Evolutionary conservation across 2,888 invertebrate species (phyloP).

Genomic region (Alviniconcha strummeri): DNA sequence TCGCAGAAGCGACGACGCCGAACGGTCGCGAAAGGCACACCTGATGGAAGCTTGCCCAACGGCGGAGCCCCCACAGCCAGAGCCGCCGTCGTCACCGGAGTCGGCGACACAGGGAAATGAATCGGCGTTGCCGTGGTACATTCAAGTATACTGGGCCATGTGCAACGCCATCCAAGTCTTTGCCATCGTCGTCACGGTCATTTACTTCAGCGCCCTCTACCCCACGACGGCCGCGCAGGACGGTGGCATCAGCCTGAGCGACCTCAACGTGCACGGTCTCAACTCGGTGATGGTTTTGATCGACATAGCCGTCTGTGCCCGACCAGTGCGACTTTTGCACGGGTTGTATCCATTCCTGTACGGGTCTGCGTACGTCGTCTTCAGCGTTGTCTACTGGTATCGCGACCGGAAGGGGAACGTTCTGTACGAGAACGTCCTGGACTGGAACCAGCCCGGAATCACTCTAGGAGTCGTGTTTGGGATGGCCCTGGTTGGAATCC

Average conservation of each 20-base stretch:
- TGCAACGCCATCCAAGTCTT: slow-evolving; percentile 50
- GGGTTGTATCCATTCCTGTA: slow-evolving; percentile 55
- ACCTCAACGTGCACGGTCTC: slow-evolving; percentile 59
- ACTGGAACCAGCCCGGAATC: slow-evolving; percentile 63
- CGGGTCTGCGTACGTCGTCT: slow-evolving; percentile 52
- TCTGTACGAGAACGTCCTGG: slow-evolving; percentile 62
- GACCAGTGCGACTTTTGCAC: slow-evolving; percentile 60
- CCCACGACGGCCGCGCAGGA: slow-evolving; percentile 35
- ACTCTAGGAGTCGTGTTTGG: slow-evolving; percentile 44
- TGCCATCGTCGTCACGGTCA: slow-evolving; percentile 58
- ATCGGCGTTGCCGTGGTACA: slow-evolving; percentile 44
- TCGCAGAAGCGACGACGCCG: not conserved
- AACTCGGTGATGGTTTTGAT: slow-evolving; percentile 56
- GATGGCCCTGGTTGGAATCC: slow-evolving; percentile 43
- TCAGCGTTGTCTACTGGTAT: slow-evolving; percentile 61
- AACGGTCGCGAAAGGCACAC: not conserved
- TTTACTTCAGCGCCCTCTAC: slow-evolving; percentile 61
- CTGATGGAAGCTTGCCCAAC: not conserved
- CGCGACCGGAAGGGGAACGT: slow-evolving; percentile 58
- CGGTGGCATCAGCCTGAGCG: slow-evolving; percentile 28
- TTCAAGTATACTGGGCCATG: slow-evolving; percentile 60
- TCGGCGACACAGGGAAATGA: no score
- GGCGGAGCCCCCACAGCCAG: not conserved
- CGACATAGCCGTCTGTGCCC: slow-evolving; percentile 52
- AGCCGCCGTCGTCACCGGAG: no score